These are phyloP conservation scores for Taphrorychus bicolor DNA, from an alignment of 2,888 invertebrate species.

Conservation along the genomic window DNA sequence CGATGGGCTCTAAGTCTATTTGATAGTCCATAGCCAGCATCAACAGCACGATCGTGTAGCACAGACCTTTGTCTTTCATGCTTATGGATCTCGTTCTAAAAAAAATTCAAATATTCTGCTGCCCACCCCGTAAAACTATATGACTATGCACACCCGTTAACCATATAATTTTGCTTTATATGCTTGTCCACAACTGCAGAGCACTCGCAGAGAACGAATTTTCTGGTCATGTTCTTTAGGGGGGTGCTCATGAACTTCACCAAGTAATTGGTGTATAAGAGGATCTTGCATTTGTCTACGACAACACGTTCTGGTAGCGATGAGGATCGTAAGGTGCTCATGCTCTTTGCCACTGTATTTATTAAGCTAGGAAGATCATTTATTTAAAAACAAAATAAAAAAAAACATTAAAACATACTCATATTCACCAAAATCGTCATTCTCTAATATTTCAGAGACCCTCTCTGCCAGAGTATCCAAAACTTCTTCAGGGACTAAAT, in stretches of 20 bases:
- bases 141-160: slow-evolving; percentile 29
- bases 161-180: slow-evolving; percentile 43
- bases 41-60: slow-evolving; percentile 54
- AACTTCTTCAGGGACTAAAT: slow-evolving; percentile 60
- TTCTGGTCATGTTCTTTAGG: slow-evolving; percentile 49
- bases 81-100: slow-evolving; percentile 53
- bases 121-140: not conserved
- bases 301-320: slow-evolving; percentile 33
- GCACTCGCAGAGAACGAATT: slow-evolving; percentile 50
- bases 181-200: slow-evolving; percentile 50
- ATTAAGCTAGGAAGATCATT: slow-evolving; percentile 20
- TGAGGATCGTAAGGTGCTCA: slow-evolving; percentile 13
- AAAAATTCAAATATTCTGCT: slow-evolving; percentile 17
- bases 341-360: slow-evolving; percentile 13
- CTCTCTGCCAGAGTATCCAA: slow-evolving; percentile 53
- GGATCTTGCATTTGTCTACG: slow-evolving; percentile 49
- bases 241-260: slow-evolving; percentile 50
- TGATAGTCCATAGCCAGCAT: slow-evolving; percentile 52
- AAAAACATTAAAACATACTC: slow-evolving; percentile 18
- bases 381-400: not conserved
- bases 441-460: slow-evolving; percentile 43
- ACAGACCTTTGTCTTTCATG: slow-evolving; percentile 56
- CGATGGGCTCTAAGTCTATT: slow-evolving; percentile 50
- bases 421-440: slow-evolving; percentile 33
- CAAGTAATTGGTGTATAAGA: slow-evolving; percentile 54